Evolutionary conservation across 2,888 invertebrate species (phyloP), one percentile per base, ranked within the genome.

Genomic region (Hipparchia sbordonii): DNA sequence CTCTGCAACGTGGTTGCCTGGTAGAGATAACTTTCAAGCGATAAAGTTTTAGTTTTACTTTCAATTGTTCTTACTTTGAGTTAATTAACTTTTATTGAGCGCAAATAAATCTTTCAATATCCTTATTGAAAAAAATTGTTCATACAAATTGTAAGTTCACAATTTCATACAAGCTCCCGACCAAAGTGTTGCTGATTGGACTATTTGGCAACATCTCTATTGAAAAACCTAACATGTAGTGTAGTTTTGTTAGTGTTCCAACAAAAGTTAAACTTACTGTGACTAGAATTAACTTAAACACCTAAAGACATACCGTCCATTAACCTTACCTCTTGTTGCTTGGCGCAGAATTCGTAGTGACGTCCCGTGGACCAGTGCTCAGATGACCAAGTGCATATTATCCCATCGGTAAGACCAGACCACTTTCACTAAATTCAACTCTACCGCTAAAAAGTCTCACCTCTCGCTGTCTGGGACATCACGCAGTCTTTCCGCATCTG

Each of bases 401-500:
- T 5, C 52, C 5, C 12, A 5, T 52, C 1, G 51, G 51, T 10
- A 2, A 51, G 10, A 51, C 51, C 10, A 52, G 8, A 33, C 3
- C 59, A 9, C 33, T 33, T 10, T 10, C 59, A 48, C 57, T 33
- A 57, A 48, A 2, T 57, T 13, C n/a, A 59, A 51, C 48, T 52
- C 39, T 54, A 45, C 57, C 62, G 65, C 56, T 48, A 67, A 46
- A 62, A 46, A 59, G 51, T 52, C 94, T 95, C 95, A 97, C 97
- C 97, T 97, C 95, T 97, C 97, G 92, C 97, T 97, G 89, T 97
- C 97, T 81, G 97, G 97, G 78, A 97, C 97, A 93, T 97, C 97
- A 78, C 96, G 91, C 72, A 93, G 85, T 73, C 95, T 96, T 85
- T 96, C 96, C 74, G 96, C 95, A 89, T 96, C 96, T 80, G 97